Evolutionary conservation across 2,797 vertebrate genomes (phyloP).

Genomic region (Pseudotriccus pelzelni): DNA sequence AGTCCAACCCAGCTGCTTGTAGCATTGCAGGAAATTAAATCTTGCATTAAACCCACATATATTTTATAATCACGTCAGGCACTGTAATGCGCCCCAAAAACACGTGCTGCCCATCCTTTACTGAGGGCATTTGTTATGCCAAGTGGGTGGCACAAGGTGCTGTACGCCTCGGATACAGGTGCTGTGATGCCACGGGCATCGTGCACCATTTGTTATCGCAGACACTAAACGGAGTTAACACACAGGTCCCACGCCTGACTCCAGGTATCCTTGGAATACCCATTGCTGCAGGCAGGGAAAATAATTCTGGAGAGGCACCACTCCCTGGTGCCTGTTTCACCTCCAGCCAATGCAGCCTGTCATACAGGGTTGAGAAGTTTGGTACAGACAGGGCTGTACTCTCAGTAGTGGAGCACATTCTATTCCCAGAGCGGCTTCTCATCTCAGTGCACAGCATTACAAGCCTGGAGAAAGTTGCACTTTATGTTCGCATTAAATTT

Average conservation of each 20-base stretch:
- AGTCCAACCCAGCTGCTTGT: neutral
- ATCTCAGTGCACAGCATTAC: neutral
- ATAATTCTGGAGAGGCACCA: neutral
- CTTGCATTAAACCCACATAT: neutral
- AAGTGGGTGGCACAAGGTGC: neutral
- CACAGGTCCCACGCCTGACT: rapidly evolving
- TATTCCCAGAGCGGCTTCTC: neutral
- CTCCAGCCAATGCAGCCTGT: neutral
- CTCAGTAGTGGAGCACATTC: neutral
- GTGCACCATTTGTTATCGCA: rapidly evolving
- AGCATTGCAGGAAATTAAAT: neutral
- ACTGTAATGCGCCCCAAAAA: neutral
- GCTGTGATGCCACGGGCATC: neutral
- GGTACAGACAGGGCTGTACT: neutral
- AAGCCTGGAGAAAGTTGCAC: neutral
- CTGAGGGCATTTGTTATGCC: neutral
- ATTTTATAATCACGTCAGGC: rapidly evolving
- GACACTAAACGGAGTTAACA: rapidly evolving
- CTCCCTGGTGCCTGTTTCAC: neutral
- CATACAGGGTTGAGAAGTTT: neutral
- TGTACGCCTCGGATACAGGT: neutral
- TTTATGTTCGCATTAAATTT: neutral
- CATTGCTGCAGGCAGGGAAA: neutral
- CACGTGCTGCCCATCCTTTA: neutral
- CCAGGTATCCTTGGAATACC: neutral